Base-by-base conservation (phyloP, 2,113 vertebrate species). In the Periophthalmodon schlosseri region DNA sequence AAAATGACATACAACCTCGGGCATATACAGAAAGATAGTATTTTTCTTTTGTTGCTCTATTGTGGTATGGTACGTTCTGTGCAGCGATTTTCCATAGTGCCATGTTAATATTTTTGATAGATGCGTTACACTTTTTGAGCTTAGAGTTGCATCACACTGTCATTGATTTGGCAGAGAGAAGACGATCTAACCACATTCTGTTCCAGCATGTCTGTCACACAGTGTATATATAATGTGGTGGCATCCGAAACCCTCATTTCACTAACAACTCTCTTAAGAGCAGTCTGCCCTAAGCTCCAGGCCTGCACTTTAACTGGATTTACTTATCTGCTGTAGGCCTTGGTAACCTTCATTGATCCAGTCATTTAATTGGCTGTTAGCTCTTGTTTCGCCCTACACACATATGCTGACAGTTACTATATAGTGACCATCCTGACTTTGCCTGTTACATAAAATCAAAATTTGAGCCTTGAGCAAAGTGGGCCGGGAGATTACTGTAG, bases 401-500 rank as follows among this genome's bases (percentile, higher is more conserved):
- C 15, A 61, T 14, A 50, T 21, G 47, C 47, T 33, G 12, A 28
- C 24, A 61, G 16, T 15, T 39, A 56, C 47, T n/a, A 7, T 24
- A 5, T 33, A 68, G 71, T 46, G 65, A 81, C 76, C 70, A 10
- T 3, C 60, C 28, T 20, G 28, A 63, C 76, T 70, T 69, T n/a
- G 68, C 11, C 65, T 60, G 33, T 79, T 67, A 39, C 8, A 44
- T 44, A 86, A 63, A 57, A 70, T 78, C 68, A 28, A 14, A 47
- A 70, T 12, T 77, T 56, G 63, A 39, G 75, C 73, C 65, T 72
- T 73, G 69, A 52, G 69, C 50, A 81, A 72, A 65, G 12, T 50
- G 54, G 71, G 71, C 74, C 56, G 52, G 46, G 66, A 80, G 63
- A 86, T 87, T 77, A 69, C 69, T 58, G 56, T 23, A 73, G 76